Base-by-base conservation (phyloP, 2,113 vertebrate genomes). In the Hippolais icterina region DNA sequence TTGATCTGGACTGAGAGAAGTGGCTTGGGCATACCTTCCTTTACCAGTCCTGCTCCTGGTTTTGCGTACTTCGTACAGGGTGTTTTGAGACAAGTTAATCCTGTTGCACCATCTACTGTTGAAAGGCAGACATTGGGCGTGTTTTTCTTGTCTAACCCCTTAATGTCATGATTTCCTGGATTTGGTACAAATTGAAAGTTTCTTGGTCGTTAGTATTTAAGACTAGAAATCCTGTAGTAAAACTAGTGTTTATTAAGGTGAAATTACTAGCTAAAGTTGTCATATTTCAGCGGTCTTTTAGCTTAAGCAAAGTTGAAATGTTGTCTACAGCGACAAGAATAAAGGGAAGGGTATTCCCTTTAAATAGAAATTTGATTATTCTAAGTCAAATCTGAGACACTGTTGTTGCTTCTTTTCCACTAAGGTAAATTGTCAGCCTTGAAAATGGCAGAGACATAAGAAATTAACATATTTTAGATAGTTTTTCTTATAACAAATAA, bases 81-180 rank as follows among this genome's bases (percentile, higher is more conserved):
- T 52, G 5, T 33, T 82, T 74, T 33, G 39, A 85, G 71, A 33
- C 15, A 28, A 13, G 27, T 83, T 95, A 74, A 87, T 92, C 71
- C 80, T 92, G 39, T 54, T 59, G 33, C 96, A 96, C 97, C 97
- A 96, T 95, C 97, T 97, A 60, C 97, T 90, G 97, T 94, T 93
- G 63, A 70, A 92, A 90, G 44, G 75, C 46, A 83, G 75, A 35
- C n/a, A 88, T 0, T 49, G 44, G 49, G 5, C 11, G 11, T 46
- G 41, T 35, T 89, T 83, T 68, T 60, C 29, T 27, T 79, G 33
- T n/a, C 37, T 61, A 15, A 57, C 16, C 8, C 10, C 15, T 50
- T 92, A 42, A 56, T 33, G n/a, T 49, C 10, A 7, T 5, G 7
- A 22, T 52, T 90, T 77, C 42, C n/a, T 69, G 31, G 7, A 25